Evolutionary conservation across 2,888 invertebrate species (phyloP), one percentile per base, ranked within the genome.

Genomic region (Drosophila crucigera): DNA sequence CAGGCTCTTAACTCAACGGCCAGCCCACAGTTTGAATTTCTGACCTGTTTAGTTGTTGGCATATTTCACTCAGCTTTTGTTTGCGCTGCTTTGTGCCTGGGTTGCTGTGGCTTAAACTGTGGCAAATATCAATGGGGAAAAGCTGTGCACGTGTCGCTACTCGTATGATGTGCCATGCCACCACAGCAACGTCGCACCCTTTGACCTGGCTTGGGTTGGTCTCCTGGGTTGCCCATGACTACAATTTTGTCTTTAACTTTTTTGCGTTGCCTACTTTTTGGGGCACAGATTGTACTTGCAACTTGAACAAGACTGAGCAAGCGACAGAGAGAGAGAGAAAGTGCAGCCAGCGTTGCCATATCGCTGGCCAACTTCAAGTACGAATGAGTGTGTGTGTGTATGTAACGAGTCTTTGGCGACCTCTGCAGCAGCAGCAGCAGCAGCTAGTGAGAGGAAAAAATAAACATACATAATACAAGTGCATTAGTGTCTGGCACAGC

Each of bases 391-490:
- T 43, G 19, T 50, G 7, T 43, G 28, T 56, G 41, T 70, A 35
- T 55, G 53, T 39, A 35, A 22, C 47, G 52, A 69, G 50, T 52
- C 53, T 62, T 76, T 76, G 28, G 71, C 69, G 41, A 22, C 22
- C n/a, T 22, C 41, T 49, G 59, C 11, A 22, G 2, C 22, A 22
- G 53, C 33, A 22, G 53, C 33, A 49, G 25, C 52, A 58, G 65
- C 69, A 70, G 71, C 68, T 70, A 39, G 69, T 31, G 30, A 28
- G 22, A 35, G 16, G 50, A 53, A 50, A 73, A 50, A 68, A 62
- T 19, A 66, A 68, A 80, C 87, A 89, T 87, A 78, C 89, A 89
- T 87, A 86, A 80, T 78, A 87, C 89, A 89, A 80, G 88, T 89
- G 76, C 78, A 80, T 86, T 76, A 80, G 88, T 89, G 85, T 89